Evolutionary conservation across 2,797 vertebrate genomes (phyloP), one percentile per base, ranked within the genome.

Genomic region (Buceros bicornis): DNA sequence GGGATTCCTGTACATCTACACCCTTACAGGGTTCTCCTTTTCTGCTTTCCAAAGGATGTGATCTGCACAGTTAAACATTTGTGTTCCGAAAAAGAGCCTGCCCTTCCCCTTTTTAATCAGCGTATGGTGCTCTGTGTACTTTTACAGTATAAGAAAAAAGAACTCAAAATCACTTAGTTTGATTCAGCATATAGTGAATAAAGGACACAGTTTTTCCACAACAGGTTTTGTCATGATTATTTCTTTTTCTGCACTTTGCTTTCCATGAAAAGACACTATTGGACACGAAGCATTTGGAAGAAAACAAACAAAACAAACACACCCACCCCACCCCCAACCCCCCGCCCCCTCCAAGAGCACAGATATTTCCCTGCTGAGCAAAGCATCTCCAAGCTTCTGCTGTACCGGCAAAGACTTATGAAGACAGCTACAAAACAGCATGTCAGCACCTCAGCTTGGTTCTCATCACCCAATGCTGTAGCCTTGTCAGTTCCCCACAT

Each of bases 1-100:
- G 82, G 89, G 67, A 81, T 90, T 83, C 37, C 5, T 66, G 26
- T 42, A 88, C 2, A 1, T 79, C 67, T 89, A 56, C 83, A 91
- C 54, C 33, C 72, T 83, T 2, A 0, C 35, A 69, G 72, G 50
- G 17, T 67, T 69, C 54, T 64, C 16, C 0, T 67, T 82, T 73
- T 72, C 35, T 92, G 54, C 83, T 81, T 66, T 90, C 53, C 76
- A 81, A 88, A 92, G 69, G 71, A 87, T 94, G 60, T 64, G 79
- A 95, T 65, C 58, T 72, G 72, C 73, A 85, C 74, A 72, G 71
- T 82, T 74, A 80, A 93, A 91, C 56, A 58, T 61, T 4, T 85
- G 31, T 28, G 87, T 64, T 89, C 84, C 74, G 73, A 42, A 78
- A 64, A 89, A 31, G 40, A 66, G 29, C 37, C 74, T 62, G 65